Evolutionary conservation across 2,888 invertebrate species (phyloP).

Genomic region (Phengaris arion): DNA sequence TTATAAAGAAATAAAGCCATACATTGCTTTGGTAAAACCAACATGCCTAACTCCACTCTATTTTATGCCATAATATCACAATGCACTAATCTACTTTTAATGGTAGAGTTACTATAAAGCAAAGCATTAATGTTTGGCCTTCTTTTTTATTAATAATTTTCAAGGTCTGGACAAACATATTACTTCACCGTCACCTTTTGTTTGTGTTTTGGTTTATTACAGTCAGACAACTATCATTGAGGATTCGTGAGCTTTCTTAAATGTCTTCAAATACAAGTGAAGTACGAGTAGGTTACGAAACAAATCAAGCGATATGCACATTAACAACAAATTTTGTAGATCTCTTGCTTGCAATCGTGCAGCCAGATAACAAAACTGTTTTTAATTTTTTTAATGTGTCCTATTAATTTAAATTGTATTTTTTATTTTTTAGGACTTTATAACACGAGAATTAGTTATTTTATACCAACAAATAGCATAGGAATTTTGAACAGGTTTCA

Average conservation of each 20-base stretch:
- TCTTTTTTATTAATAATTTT: constrained; percentile 1
- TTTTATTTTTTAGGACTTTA: too few relatives aligned
- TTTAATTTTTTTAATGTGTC: neutral
- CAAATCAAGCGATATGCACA: neutral
- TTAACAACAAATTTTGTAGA: neutral
- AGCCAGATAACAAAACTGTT: neutral
- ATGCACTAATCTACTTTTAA: constrained; percentile 25
- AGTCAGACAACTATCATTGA: neutral
- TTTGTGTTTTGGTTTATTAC: neutral
- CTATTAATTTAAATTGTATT: neutral
- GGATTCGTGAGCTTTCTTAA: neutral
- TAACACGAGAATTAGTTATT: too few relatives aligned
- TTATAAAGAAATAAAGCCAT: neutral
- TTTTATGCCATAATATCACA: neutral
- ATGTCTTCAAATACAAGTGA: neutral
- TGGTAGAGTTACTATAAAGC: neutral
- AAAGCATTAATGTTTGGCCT: constrained; percentile 16
- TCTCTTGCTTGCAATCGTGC: neutral
- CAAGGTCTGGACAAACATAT: neutral
- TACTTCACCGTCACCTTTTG: neutral
- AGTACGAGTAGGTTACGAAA: neutral
- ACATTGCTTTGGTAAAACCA: neutral
- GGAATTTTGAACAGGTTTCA: too few relatives aligned
- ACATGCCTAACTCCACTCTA: neutral
- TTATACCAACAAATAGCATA: too few relatives aligned